A percentile compares a stretch with the other conserved stretches of the same genome.
Conservation (phyloP, 2,888 invertebrate genomes). For the Napeogenes inachia region DNA sequence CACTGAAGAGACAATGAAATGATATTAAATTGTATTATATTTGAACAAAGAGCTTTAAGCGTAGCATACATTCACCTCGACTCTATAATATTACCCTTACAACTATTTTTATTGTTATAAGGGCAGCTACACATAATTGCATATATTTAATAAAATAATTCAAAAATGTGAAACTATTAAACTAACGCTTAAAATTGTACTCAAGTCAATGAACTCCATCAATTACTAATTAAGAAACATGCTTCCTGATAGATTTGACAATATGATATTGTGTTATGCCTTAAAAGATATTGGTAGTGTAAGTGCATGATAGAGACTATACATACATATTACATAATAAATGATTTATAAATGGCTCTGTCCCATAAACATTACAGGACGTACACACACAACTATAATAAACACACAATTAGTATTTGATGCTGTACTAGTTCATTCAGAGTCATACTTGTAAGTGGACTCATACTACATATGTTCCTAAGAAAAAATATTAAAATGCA, state of each 20-base stretch:
- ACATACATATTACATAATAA: slow-evolving; percentile 13
- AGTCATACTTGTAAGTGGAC: too few species aligned
- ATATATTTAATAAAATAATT: not conserved
- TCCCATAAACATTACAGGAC: slow-evolving; percentile 33
- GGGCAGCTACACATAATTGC: slow-evolving; percentile 12
- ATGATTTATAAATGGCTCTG: slow-evolving; percentile 29
- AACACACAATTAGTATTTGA: too few species aligned
- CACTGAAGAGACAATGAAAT: slow-evolving; percentile 2
- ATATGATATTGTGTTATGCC: slow-evolving; percentile 73
- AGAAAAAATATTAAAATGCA: too few species aligned
- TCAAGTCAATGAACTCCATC: slow-evolving; percentile 61
- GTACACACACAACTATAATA: slow-evolving; percentile 31
- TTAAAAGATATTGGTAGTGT: slow-evolving; percentile 67
- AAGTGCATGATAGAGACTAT: slow-evolving; percentile 58
- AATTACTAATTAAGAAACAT: slow-evolving; percentile 72
- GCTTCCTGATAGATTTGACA: slow-evolving; percentile 77
- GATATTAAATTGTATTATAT: not conserved
- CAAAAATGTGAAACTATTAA: too few species aligned
- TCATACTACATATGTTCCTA: too few species aligned
- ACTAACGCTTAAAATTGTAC: slow-evolving; percentile 18
- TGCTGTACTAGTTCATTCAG: too few species aligned
- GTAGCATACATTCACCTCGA: slow-evolving; percentile 9
- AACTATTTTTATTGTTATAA: slow-evolving; percentile 7
- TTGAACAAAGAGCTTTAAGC: slow-evolving; percentile 17
- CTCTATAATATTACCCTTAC: slow-evolving; percentile 12